phyloP scores from a whole-genome alignment of 35 echinoderm and acorn worm species.

The Lytechinus variegatus region DNA sequence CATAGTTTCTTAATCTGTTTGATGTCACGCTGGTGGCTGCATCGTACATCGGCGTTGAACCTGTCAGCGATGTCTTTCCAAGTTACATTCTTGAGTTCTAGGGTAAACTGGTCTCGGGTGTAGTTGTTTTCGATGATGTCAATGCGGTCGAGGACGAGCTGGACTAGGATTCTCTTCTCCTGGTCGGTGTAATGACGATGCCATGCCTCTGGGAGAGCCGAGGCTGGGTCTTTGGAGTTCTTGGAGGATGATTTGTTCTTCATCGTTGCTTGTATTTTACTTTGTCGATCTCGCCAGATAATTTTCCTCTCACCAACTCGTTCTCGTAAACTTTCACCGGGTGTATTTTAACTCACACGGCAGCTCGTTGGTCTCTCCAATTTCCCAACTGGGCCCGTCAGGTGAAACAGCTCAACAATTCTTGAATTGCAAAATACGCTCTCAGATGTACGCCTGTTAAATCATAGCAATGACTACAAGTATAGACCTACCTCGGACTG shows the following conservation, averaged over 20 bases:
- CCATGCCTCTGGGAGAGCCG: neutral
- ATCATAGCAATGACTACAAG: too few relatives aligned
- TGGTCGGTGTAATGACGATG: conserved; percentile 18
- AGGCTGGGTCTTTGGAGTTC: neutral
- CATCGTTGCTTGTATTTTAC: neutral
- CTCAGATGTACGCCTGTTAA: too few relatives aligned
- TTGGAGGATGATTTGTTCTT: neutral
- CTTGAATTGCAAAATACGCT: too few relatives aligned
- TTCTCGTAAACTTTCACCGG: too few relatives aligned
- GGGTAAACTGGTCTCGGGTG: neutral
- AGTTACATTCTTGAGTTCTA: neutral
- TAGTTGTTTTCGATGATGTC: conserved; percentile 1
- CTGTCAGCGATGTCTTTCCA: neutral
- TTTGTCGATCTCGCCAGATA: too few relatives aligned
- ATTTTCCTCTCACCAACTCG: too few relatives aligned
- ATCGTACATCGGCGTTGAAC: neutral
- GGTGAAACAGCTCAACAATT: too few relatives aligned
- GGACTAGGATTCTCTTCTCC: conserved; percentile 17
- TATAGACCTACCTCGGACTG: too few relatives aligned
- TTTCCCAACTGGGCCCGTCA: too few relatives aligned
- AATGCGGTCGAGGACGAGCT: conserved; percentile 1
- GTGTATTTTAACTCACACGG: too few relatives aligned
- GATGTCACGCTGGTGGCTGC: neutral
- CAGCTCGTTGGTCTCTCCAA: neutral
- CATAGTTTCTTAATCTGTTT: conserved; percentile 28